These are phyloP conservation scores for Tethea ocularis DNA, from an alignment of 2,888 invertebrate species.

Conservation along the genomic window DNA sequence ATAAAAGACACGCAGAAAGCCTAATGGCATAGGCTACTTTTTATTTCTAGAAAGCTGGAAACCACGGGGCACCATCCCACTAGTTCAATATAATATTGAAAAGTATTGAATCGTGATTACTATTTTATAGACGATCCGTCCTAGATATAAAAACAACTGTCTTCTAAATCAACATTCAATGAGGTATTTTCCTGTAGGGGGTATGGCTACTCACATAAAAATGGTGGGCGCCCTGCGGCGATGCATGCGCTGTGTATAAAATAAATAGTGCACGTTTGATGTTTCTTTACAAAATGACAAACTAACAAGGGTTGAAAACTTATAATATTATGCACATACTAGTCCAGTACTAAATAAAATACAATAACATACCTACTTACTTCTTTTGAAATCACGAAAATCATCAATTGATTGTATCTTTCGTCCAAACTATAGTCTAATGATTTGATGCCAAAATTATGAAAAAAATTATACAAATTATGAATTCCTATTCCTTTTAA, in stretches of 20 bases:
- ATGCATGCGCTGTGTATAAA: neutral
- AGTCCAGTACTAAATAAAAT: too few species aligned
- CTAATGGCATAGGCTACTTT: too few species aligned
- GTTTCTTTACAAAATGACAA: neutral
- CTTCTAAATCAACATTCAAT: conserved; percentile 1
- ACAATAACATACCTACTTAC: too few species aligned
- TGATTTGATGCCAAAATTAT: neutral
- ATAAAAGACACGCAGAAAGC: too few species aligned
- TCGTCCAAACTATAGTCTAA: neutral
- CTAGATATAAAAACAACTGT: neutral
- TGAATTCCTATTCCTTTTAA: neutral
- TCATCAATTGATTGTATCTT: too few species aligned
- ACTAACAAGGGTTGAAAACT: neutral
- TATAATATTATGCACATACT: too few species aligned
- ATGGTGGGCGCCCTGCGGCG: neutral
- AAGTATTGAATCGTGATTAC: neutral
- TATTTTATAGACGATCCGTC: conserved; percentile 1
- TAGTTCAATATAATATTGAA: neutral
- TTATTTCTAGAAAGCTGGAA: too few species aligned
- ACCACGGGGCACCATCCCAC: too few species aligned
- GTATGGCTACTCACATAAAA: neutral
- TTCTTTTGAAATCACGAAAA: too few species aligned
- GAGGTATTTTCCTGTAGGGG: neutral
- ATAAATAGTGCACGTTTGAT: neutral
- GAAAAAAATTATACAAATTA: too few species aligned